Base-by-base conservation (phyloP, 2,113 vertebrate species). In the Balaeniceps rex region DNA sequence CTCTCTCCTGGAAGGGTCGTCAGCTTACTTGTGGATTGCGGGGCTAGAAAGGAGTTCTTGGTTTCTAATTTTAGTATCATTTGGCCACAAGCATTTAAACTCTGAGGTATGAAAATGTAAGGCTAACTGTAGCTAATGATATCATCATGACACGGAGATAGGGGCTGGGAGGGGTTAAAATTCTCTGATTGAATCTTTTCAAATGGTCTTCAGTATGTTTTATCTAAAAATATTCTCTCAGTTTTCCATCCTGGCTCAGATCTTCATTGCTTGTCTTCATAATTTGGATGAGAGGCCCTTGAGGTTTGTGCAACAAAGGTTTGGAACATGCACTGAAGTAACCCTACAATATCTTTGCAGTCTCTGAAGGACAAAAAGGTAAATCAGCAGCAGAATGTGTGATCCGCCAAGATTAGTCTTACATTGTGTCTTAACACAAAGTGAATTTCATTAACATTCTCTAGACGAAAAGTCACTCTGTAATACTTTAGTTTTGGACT, bases 381-480 rank as follows among this genome's bases (percentile, higher is more conserved):
- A 81, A 93, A 51, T 40, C 36, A 42, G 83, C 88, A 89, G 93
- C 89, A 69, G 76, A 89, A 82, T 10, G 58, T 74, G 79, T 15
- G 86, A 87, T 66, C 74, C 88, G 94, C 97, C 92, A 89, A 90
- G 72, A 90, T 57, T 38, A 81, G 85, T 54, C 96, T 93, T 51
- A 42, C 75, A 46, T 86, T 91, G 88, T 86, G 80, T 44, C 58
- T 74, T 60, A 52, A 68, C 83, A 97, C 89, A 97, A 96, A 95
- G 87, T 55, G 75, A 63, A 69, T 93, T 69, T 95, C 88, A 97
- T 97, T 97, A 87, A 69, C 90, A 95, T 97, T 95, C 96, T 61
- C 63, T 17, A 68, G 80, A 42, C 14, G 36, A 69, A 86, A 93
- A 93, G 68, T 71, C 49, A 36, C 51, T 76, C 88, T 88, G 74